phyloP scores from a whole-genome alignment of 2,797 vertebrate species.

The Platyrinchus mystaceus region DNA sequence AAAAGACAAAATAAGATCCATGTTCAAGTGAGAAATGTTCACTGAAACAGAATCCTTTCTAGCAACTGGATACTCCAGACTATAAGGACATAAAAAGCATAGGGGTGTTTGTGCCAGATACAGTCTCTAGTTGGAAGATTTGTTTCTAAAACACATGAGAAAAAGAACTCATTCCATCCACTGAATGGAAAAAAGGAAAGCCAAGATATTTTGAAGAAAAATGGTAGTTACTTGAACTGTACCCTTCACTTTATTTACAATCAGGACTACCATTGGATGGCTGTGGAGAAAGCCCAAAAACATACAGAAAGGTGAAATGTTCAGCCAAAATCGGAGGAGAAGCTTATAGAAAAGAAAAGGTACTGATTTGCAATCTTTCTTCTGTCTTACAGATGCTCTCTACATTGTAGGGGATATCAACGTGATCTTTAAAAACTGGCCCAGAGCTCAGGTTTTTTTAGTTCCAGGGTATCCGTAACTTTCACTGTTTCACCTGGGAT shows the following conservation, averaged over 20 bases:
- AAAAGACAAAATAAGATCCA: conserved; percentile 36
- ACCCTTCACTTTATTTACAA: background rate
- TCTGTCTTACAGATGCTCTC: background rate
- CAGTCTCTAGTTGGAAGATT: background rate
- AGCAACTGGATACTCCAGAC: background rate
- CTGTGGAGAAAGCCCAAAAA: background rate
- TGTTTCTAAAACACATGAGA: background rate
- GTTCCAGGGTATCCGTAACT: background rate
- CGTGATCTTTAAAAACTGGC: background rate
- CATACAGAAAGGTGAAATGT: background rate
- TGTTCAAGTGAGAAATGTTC: conserved; percentile 12
- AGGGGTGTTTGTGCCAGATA: conserved; percentile 17
- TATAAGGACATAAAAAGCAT: background rate
- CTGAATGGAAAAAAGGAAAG: background rate
- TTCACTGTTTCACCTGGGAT: background rate
- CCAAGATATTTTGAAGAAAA: background rate
- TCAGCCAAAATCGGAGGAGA: background rate
- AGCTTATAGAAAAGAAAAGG: background rate
- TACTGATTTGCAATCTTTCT: background rate
- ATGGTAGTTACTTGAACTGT: background rate
- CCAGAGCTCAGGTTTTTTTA: background rate
- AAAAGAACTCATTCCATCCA: background rate
- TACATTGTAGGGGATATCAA: background rate
- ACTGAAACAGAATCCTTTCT: conserved; percentile 36
- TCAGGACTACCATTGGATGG: background rate